These are phyloP conservation scores for Molossus molossus DNA, from an alignment of 2,797 vertebrate genomes.

Conservation along the genomic window DNA sequence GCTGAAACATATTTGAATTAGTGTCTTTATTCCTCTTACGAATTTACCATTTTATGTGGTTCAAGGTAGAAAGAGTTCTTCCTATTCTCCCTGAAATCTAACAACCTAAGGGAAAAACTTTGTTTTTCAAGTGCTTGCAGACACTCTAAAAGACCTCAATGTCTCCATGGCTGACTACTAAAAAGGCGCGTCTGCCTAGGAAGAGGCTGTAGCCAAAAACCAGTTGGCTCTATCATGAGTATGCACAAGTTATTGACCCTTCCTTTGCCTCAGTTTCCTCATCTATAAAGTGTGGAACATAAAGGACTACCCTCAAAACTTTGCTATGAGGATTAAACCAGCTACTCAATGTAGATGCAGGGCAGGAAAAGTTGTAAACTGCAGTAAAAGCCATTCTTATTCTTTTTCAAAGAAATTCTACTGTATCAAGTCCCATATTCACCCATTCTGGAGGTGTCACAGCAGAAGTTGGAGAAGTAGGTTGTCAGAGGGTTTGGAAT, in stretches of 20 bases:
- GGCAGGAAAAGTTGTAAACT: not conserved
- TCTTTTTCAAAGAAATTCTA: slow-evolving; percentile 10
- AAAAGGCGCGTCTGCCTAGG: not conserved
- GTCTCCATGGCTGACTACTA: not conserved
- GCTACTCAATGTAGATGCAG: not conserved
- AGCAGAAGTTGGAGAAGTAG: not conserved
- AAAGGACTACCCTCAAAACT: not conserved
- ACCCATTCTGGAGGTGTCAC: not conserved
- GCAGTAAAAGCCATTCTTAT: not conserved
- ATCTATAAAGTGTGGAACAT: not conserved
- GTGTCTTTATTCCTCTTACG: slow-evolving; percentile 7
- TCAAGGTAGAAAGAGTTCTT: not conserved
- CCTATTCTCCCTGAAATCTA: not conserved
- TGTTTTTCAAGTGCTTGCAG: not conserved
- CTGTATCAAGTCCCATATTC: not conserved
- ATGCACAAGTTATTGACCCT: not conserved
- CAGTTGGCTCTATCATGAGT: not conserved
- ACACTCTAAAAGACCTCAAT: not conserved
- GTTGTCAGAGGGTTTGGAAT: not conserved
- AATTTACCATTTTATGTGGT: slow-evolving; percentile 41
- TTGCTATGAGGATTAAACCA: not conserved
- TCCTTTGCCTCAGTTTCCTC: not conserved
- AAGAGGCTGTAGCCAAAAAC: not conserved
- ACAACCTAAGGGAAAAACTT: not conserved
- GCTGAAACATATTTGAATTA: slow-evolving; percentile 50